phyloP scores from a whole-genome alignment of 1,140 invertebrate genomes.

The Sarcophaga bullata region DNA sequence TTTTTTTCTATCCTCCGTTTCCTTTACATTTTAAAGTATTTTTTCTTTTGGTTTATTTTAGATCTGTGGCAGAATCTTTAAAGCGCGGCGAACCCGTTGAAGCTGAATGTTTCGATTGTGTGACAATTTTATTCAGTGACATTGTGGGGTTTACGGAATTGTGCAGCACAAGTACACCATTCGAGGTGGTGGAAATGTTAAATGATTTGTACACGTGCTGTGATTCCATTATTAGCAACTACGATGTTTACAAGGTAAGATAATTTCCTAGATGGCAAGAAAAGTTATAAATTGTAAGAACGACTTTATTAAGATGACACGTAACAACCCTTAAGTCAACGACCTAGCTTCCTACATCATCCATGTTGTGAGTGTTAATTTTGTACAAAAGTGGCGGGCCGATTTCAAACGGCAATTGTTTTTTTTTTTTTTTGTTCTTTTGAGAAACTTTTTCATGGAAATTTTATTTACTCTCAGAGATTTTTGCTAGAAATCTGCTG shows the following conservation, averaged over 20 bases:
- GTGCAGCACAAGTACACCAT: conserved; percentile 86
- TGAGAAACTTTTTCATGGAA: too few relatives aligned
- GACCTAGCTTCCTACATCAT: too few relatives aligned
- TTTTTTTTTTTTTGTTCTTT: too few relatives aligned
- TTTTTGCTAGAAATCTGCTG: too few relatives aligned
- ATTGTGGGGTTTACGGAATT: conserved; percentile 97
- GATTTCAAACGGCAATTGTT: too few relatives aligned
- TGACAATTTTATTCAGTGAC: conserved; percentile 91
- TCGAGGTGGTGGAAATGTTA: conserved; percentile 87
- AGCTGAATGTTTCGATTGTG: conserved; percentile 87
- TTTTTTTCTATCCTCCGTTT: too few relatives aligned
- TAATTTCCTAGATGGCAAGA: neutral
- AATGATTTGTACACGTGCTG: conserved; percentile 94
- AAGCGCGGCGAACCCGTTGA: conserved; percentile 86
- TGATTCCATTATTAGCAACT: conserved; percentile 90
- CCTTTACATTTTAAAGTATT: too few relatives aligned
- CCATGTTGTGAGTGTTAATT: too few relatives aligned
- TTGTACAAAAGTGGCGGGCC: too few relatives aligned
- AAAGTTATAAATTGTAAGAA: neutral
- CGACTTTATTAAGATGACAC: too few relatives aligned
- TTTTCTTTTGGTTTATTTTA: conserved; percentile 68
- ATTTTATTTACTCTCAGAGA: too few relatives aligned
- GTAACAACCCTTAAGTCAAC: too few relatives aligned
- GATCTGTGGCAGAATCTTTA: conserved; percentile 89
- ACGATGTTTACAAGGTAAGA: conserved; percentile 88